phyloP scores from a whole-genome alignment of 2,797 vertebrate genomes.

The Anniella stebbinsi region DNA sequence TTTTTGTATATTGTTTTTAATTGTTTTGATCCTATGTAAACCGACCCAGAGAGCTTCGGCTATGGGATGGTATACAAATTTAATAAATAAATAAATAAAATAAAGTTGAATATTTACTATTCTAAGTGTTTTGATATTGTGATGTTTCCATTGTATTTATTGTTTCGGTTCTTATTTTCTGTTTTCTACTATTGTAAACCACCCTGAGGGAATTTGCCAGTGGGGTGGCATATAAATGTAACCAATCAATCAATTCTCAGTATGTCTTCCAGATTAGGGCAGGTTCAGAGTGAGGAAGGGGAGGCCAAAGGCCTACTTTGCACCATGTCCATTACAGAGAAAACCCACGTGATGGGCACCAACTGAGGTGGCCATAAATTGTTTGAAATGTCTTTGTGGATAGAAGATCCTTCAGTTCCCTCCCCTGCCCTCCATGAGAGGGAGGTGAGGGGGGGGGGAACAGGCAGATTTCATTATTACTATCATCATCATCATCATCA shows the following conservation, averaged over 20 bases:
- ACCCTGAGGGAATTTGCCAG: too few species aligned
- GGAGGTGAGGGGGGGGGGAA: conserved; percentile 34
- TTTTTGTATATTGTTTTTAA: too few species aligned
- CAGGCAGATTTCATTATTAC: conserved; percentile 40
- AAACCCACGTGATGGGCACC: not conserved
- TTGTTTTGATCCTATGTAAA: too few species aligned
- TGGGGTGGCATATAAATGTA: too few species aligned
- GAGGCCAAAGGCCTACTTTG: not conserved
- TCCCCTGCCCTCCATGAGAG: conserved; percentile 26
- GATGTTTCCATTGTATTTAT: too few species aligned
- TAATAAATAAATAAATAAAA: too few species aligned
- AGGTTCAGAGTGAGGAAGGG: not conserved
- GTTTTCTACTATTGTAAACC: too few species aligned
- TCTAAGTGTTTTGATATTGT: too few species aligned
- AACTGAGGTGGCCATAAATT: not conserved
- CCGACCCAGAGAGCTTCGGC: too few species aligned
- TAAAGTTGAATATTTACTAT: too few species aligned
- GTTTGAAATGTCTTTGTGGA: not conserved
- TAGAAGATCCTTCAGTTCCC: conserved; percentile 14
- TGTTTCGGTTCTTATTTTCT: too few species aligned
- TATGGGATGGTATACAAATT: too few species aligned
- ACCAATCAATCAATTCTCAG: not conserved
- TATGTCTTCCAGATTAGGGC: not conserved
- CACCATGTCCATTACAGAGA: not conserved
- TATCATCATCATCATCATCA: not conserved